Evolutionary conservation across 92 coral and sea anemone genomes (phyloP).

Genomic region (Micromussa lordhowensis): DNA sequence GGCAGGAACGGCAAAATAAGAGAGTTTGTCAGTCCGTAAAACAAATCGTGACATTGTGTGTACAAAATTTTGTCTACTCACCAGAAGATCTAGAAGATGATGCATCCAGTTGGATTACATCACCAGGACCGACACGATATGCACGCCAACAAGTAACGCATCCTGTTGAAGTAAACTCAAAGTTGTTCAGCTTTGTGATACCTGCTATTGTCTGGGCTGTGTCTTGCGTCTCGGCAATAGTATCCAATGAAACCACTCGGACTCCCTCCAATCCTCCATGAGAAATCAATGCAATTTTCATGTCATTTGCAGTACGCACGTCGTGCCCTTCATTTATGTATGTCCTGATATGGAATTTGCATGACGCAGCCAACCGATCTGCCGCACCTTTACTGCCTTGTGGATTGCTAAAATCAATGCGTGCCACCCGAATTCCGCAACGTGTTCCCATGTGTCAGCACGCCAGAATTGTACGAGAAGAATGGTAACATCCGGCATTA

Average conservation of each 20-base stretch:
- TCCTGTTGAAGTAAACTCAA: slow-evolving; percentile 49
- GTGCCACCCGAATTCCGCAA: slow-evolving; percentile 33
- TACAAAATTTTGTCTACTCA: not conserved
- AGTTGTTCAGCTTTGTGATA: slow-evolving; percentile 52
- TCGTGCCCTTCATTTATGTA: slow-evolving; percentile 39
- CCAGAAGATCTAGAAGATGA: slow-evolving; percentile 1
- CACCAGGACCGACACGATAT: slow-evolving; percentile 48
- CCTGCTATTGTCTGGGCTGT: slow-evolving; percentile 22
- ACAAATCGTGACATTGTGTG: not conserved
- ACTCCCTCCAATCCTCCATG: slow-evolving; percentile 42
- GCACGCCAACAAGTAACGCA: slow-evolving; percentile 54
- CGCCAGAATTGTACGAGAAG: slow-evolving; percentile 25
- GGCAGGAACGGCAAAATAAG: no score
- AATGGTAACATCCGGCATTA: slow-evolving; percentile 58
- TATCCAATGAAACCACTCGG: slow-evolving; percentile 40
- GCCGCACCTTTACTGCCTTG: slow-evolving; percentile 37
- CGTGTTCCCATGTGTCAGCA: slow-evolving; percentile 23
- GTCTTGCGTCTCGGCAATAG: slow-evolving; percentile 26
- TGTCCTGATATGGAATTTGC: slow-evolving; percentile 34
- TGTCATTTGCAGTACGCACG: slow-evolving; percentile 25
- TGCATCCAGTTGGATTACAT: slow-evolving; percentile 45
- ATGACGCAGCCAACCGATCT: slow-evolving; percentile 22
- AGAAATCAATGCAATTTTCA: slow-evolving; percentile 25
- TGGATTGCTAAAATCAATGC: slow-evolving; percentile 43
- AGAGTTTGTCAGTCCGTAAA: not conserved